phyloP scores from a whole-genome alignment of 2,113 vertebrate species.

The Egretta garzetta region DNA sequence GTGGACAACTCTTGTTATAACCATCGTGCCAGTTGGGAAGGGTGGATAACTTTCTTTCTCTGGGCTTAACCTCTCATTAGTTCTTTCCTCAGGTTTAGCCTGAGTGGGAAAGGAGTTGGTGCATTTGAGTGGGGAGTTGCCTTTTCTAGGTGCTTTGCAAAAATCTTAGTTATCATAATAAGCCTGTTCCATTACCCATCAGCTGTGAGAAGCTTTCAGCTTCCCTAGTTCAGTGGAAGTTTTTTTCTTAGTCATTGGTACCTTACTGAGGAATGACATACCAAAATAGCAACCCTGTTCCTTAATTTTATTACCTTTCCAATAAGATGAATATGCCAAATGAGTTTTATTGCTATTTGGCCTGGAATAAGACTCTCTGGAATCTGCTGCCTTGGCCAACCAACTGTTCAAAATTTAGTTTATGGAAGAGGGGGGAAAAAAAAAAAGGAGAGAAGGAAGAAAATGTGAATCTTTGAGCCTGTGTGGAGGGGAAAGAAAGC shows the following conservation, averaged over 20 bases:
- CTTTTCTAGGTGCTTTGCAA: not conserved
- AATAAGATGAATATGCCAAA: conserved; percentile 16
- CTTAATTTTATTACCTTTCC: conserved; percentile 59
- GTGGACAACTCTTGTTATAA: not conserved
- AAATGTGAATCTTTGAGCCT: not conserved
- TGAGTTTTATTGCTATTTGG: conserved; percentile 49
- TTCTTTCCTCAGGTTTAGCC: not conserved
- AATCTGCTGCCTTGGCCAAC: conserved; percentile 33
- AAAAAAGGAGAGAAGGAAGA: not conserved
- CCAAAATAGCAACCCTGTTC: conserved; percentile 13
- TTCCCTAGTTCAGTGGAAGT: not conserved
- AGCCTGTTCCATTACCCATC: not conserved
- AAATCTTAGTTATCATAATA: not conserved
- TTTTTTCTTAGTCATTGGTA: not conserved
- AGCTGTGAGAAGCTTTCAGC: not conserved
- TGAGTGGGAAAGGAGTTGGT: rapidly evolving
- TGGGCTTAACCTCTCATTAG: not conserved
- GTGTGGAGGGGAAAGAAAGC: not conserved
- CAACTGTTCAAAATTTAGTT: not conserved
- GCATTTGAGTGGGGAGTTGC: not conserved
- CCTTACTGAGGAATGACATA: conserved; percentile 8
- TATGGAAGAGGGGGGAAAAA: not conserved
- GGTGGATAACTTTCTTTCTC: not conserved
- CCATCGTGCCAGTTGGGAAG: not conserved
- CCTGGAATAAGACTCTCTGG: conserved; percentile 7